phyloP scores from a whole-genome alignment of 2,888 invertebrate genomes.

The Listrodromus nycthemerus region DNA sequence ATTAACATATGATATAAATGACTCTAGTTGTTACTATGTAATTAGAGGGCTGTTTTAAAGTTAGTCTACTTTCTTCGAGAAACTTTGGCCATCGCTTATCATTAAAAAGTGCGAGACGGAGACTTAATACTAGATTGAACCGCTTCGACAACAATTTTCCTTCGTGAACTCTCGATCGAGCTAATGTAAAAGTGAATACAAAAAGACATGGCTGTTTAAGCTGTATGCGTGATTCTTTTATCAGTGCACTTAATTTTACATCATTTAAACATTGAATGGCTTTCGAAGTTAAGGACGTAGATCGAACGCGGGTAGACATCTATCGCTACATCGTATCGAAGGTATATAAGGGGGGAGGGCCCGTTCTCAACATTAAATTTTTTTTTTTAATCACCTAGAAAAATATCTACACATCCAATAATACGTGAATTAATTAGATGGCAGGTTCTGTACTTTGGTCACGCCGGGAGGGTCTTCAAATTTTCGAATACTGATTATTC shows the following conservation, averaged over 20 bases:
- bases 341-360: slow-evolving; percentile 1
- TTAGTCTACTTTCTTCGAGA: slow-evolving; percentile 57
- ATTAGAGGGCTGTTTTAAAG: slow-evolving; percentile 50
- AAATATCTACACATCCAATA: slow-evolving; percentile 67
- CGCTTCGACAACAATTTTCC: slow-evolving; percentile 41
- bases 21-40: slow-evolving; percentile 36
- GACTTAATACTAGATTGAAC: slow-evolving; percentile 38
- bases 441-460: slow-evolving; percentile 66
- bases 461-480: slow-evolving; percentile 58
- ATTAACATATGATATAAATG: slow-evolving; percentile 61
- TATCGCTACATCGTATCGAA: slow-evolving; percentile 23
- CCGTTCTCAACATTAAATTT: slow-evolving; percentile 32
- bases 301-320: slow-evolving; percentile 22
- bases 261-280: slow-evolving; percentile 66
- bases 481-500: slow-evolving; percentile 64
- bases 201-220: slow-evolving; percentile 66
- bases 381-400: slow-evolving; percentile 56
- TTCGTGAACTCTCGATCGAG: slow-evolving; percentile 31
- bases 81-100: slow-evolving; percentile 60
- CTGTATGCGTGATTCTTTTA: slow-evolving; percentile 74
- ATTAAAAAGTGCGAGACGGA: slow-evolving; percentile 48
- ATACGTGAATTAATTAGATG: slow-evolving; percentile 64
- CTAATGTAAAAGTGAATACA: slow-evolving; percentile 48
- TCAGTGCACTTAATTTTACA: slow-evolving; percentile 72
- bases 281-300: slow-evolving; percentile 54